phyloP scores from a whole-genome alignment of 2,797 vertebrate genomes.

The Eutrigla gurnardus region DNA sequence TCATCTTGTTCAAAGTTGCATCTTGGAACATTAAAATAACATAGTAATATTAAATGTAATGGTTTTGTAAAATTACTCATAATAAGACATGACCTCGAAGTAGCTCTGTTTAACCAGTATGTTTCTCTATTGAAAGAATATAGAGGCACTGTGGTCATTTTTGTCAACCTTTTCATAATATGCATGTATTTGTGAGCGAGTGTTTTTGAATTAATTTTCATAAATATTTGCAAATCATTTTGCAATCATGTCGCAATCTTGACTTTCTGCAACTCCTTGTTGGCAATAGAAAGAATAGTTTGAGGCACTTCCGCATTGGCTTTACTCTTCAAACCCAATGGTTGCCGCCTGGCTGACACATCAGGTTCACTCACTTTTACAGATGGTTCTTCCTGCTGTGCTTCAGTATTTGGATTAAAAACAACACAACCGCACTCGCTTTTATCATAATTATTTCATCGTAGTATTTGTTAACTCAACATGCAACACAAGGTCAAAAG shows the following conservation, averaged over 20 bases:
- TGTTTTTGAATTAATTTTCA: background rate
- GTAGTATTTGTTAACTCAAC: conserved; percentile 39
- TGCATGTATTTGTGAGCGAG: background rate
- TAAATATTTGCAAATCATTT: background rate
- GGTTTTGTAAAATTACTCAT: background rate
- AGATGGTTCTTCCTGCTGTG: conserved; percentile 20
- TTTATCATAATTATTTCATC: conserved; percentile 51
- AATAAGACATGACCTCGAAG: background rate
- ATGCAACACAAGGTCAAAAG: conserved; percentile 47
- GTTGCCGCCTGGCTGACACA: background rate
- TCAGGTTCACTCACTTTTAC: conserved; percentile 20
- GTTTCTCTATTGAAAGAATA: background rate
- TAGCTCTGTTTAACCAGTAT: conserved; percentile 1
- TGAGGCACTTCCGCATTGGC: no score
- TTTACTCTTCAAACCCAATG: no score
- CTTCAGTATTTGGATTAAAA: background rate
- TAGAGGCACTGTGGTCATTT: background rate
- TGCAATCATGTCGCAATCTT: no score
- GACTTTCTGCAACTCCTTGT: no score
- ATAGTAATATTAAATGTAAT: background rate
- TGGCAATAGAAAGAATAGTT: no score
- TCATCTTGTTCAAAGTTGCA: conserved; percentile 4
- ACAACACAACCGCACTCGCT: background rate
- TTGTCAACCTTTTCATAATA: background rate
- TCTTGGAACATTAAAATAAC: background rate